Percentiles rank a stretch among this genome's conserved stretches.
phyloP scores from a whole-genome alignment of 2,797 vertebrate genomes.

The Enteromius anoplus region DNA sequence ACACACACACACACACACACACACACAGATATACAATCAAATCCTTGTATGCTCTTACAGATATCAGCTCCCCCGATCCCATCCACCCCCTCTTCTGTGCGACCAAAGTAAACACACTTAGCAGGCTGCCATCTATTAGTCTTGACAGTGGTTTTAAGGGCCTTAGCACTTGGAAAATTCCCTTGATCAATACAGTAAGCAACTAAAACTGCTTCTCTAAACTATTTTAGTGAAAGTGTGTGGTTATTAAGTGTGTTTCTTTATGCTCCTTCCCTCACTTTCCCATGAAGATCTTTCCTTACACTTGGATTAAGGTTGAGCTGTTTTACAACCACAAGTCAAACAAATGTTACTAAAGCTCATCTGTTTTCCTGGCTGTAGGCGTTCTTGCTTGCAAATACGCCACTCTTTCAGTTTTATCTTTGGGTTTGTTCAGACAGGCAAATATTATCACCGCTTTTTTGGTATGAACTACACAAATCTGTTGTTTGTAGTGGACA shows the following conservation, averaged over 20 bases:
- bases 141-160: conserved; percentile 32
- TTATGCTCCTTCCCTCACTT: background rate
- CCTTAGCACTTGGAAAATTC: conserved; percentile 15
- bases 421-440: conserved; percentile 6
- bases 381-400: background rate
- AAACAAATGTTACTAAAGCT: conserved; percentile 27
- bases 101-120: conserved; percentile 30
- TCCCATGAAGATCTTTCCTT: conserved; percentile 34
- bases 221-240: conserved; percentile 21
- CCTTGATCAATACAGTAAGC: conserved; percentile 21
- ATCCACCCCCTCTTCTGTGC: conserved; percentile 2
- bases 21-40: conserved; percentile 21
- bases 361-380: background rate
- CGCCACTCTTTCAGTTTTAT: background rate
- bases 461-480: background rate
- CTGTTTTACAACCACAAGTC: conserved; percentile 38
- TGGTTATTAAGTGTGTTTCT: conserved; percentile 21
- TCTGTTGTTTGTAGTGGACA: conserved; percentile 3
- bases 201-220: conserved; percentile 5
- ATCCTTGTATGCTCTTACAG: conserved; percentile 37
- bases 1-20: background rate
- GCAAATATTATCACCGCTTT: background rate
- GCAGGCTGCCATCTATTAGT: conserved; percentile 20
- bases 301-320: conserved; percentile 27
- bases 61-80: conserved; percentile 19